Base-by-base conservation (phyloP, 2,113 vertebrate genomes). In the Gulo gulo region DNA sequence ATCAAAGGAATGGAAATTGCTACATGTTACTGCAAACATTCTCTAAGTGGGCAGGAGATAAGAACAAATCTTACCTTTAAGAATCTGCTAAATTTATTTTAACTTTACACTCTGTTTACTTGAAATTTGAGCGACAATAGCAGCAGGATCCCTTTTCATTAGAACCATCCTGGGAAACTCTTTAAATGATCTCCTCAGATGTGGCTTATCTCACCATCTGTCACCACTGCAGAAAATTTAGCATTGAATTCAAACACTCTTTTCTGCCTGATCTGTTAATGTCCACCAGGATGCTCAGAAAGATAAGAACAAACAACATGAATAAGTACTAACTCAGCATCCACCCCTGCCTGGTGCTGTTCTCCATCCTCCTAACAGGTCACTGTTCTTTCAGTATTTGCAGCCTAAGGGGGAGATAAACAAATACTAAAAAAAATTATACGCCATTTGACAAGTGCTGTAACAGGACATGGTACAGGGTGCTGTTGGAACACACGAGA, bases 191-290 rank as follows among this genome's bases (percentile, higher is more conserved):
- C 84, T 98, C 94, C 82, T 97, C 96, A 97, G 96, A 97, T 92
- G 83, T 92, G 91, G 95, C 85, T 97, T 74, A 92, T 96, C 95
- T 69, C 52, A 97, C 98, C 98, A 98, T 98, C 97, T 99, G 98
- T 97, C 97, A 96, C 95, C 96, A 96, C 96, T 97, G 93, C 96
- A 96, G 95, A 97, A 97, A 97, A 97, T 91, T 98, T 95, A 97
- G 94, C 97, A 96, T 95, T 97, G 94, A 95, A 94, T 91, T 96
- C 76, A 63, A 93, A 74, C 42, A 65, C 29, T 55, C 61, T 84
- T 39, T 85, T 82, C 26, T 94, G 55, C 18, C 39, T 95, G 88
- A 88, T 96, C 79, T 78, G 90, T 82, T 85, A 59, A 80, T 50
- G 45, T 95, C 94, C 88, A 81, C 31, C 50, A 87, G 21, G 55